phyloP scores from a whole-genome alignment of 2,888 invertebrate genomes.

The Polymixis flavicincta region DNA sequence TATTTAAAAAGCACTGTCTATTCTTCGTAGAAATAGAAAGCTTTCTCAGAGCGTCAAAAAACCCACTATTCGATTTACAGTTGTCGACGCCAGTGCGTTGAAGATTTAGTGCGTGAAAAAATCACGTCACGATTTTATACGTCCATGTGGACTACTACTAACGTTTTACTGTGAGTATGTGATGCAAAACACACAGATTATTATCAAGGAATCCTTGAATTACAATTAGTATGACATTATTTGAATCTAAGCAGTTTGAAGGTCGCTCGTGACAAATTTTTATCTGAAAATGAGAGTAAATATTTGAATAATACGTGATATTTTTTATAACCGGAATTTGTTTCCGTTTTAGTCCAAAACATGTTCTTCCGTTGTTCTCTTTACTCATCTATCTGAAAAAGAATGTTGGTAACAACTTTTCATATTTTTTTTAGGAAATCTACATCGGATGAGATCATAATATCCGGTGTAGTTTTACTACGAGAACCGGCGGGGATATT shows the following conservation, averaged over 20 bases:
- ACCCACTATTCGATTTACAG: too few species aligned
- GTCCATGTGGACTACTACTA: neutral
- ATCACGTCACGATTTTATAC: too few species aligned
- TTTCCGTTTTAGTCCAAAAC: neutral
- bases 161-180: slow-evolving; percentile 27
- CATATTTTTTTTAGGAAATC: too few species aligned
- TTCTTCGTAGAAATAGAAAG: too few species aligned
- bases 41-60: too few species aligned
- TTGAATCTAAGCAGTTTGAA: slow-evolving; percentile 37
- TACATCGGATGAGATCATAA: too few species aligned
- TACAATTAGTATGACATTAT: slow-evolving; percentile 30
- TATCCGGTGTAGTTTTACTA: neutral
- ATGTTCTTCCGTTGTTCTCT: slow-evolving; percentile 6
- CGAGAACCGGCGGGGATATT: too few species aligned
- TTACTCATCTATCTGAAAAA: neutral
- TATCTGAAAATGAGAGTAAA: slow-evolving; percentile 28
- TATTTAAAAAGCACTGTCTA: too few species aligned
- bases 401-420: too few species aligned
- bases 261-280: slow-evolving; percentile 17
- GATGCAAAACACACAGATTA: slow-evolving; percentile 39
- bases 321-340: neutral
- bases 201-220: slow-evolving; percentile 53
- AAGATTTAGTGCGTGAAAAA: too few species aligned
- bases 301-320: slow-evolving; percentile 1
- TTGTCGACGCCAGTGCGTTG: too few species aligned